Percentiles rank a stretch among this genome's conserved stretches.
phyloP scores from a whole-genome alignment of 1,140 invertebrate genomes.

The Drosophila kikkawai region DNA sequence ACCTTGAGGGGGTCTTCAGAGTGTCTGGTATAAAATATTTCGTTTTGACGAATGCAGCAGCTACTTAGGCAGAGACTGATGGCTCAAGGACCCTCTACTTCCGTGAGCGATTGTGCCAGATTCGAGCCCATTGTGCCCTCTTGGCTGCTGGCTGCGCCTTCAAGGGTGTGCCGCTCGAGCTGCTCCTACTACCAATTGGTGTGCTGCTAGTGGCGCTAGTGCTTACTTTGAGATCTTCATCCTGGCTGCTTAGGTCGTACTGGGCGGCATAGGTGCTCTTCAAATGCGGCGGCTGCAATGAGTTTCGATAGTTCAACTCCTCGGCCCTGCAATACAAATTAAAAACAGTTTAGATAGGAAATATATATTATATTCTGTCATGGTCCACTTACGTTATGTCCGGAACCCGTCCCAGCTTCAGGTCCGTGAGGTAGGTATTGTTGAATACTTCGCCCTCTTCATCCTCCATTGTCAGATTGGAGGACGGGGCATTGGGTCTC shows the following conservation, averaged over 20 bases:
- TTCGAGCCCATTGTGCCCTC: constrained; percentile 28
- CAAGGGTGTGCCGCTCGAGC: constrained; percentile 5
- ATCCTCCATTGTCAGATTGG: constrained; percentile 89
- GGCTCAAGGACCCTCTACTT: neutral
- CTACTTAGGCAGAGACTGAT: neutral
- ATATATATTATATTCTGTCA: neutral
- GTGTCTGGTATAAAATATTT: neutral
- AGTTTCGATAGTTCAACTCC: constrained; percentile 93
- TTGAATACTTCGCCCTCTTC: constrained; percentile 93
- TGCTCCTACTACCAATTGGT: constrained; percentile 7
- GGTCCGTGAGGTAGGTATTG: constrained; percentile 89
- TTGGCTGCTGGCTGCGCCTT: constrained; percentile 24
- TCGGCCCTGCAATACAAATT: constrained; percentile 60
- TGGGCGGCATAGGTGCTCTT: constrained; percentile 94
- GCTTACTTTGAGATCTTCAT: constrained; percentile 92
- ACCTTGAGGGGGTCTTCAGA: neutral
- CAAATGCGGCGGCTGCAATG: constrained; percentile 93
- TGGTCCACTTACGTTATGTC: constrained; percentile 59
- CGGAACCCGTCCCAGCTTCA: constrained; percentile 85
- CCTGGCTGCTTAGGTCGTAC: constrained; percentile 89
- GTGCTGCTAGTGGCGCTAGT: constrained; percentile 11
- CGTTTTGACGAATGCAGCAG: neutral
- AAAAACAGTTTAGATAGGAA: neutral
- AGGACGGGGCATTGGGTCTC: constrained; percentile 45
- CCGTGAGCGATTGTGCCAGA: constrained; percentile 35